Conservation (phyloP, 2,797 vertebrate species). For the Linurgus olivaceus region DNA sequence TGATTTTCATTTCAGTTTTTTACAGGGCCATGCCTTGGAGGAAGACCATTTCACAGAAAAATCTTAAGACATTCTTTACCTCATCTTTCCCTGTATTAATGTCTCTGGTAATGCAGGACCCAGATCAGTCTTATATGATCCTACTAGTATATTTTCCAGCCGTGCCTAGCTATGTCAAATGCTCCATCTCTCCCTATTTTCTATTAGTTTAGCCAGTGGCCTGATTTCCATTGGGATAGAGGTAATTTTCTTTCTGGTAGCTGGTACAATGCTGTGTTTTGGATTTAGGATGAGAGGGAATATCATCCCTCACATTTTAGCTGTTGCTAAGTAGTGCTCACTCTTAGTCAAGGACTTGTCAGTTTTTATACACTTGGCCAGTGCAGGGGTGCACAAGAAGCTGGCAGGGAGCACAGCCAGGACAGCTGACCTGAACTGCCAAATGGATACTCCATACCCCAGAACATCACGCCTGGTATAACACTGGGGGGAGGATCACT, state of each 20-base stretch:
- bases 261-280: not conserved
- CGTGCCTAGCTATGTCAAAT: not conserved
- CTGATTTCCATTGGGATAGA: not conserved
- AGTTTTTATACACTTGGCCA: not conserved
- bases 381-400: not conserved
- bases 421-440: not conserved
- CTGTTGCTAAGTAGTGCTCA: not conserved
- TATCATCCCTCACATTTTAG: not conserved
- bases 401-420: not conserved
- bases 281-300: not conserved
- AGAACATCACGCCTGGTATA: not conserved
- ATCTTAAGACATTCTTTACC: not conserved
- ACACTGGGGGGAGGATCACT: accelerated
- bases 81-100: not conserved
- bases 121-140: not conserved
- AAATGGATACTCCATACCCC: not conserved
- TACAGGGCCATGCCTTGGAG: not conserved
- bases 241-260: not conserved
- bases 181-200: not conserved
- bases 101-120: not conserved
- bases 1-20: not conserved
- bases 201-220: not conserved
- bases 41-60: not conserved
- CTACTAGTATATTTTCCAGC: not conserved
- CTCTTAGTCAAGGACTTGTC: not conserved